phyloP scores from a whole-genome alignment of 2,113 vertebrate species.

The Perca fluviatilis region DNA sequence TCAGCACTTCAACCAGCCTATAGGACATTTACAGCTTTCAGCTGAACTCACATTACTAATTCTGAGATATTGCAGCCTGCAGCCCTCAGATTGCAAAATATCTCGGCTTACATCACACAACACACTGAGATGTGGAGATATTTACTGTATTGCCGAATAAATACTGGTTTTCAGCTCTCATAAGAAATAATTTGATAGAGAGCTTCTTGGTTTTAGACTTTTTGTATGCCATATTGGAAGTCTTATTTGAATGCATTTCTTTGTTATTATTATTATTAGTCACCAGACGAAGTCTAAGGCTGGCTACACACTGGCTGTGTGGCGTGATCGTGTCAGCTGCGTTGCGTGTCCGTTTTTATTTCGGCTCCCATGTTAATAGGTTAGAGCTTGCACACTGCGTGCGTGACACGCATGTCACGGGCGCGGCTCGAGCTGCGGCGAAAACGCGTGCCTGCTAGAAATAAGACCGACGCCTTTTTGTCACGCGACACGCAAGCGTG shows the following conservation, averaged over 20 bases:
- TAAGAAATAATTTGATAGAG: background rate
- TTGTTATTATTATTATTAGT: background rate
- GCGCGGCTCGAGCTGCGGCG: too few relatives aligned
- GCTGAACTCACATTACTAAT: background rate
- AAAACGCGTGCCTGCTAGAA: too few relatives aligned
- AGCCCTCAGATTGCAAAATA: conserved; percentile 24
- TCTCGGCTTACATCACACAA: conserved; percentile 21
- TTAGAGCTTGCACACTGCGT: too few relatives aligned
- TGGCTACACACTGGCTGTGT: too few relatives aligned
- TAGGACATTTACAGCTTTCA: conserved; percentile 14
- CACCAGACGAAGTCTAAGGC: background rate
- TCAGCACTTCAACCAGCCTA: background rate
- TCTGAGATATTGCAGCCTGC: conserved; percentile 25
- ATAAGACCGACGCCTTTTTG: too few relatives aligned
- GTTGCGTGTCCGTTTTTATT: too few relatives aligned
- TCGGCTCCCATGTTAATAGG: too few relatives aligned
- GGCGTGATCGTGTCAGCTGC: too few relatives aligned
- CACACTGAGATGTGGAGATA: background rate
- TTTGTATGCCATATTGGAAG: background rate
- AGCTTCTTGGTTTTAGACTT: background rate
- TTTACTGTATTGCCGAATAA: conserved; percentile 10
- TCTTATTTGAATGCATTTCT: background rate
- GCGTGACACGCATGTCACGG: too few relatives aligned
- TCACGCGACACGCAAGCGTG: too few relatives aligned
- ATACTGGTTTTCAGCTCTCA: background rate